Base-by-base conservation (phyloP, 2,888 invertebrate genomes). In the Anodontia alba region DNA sequence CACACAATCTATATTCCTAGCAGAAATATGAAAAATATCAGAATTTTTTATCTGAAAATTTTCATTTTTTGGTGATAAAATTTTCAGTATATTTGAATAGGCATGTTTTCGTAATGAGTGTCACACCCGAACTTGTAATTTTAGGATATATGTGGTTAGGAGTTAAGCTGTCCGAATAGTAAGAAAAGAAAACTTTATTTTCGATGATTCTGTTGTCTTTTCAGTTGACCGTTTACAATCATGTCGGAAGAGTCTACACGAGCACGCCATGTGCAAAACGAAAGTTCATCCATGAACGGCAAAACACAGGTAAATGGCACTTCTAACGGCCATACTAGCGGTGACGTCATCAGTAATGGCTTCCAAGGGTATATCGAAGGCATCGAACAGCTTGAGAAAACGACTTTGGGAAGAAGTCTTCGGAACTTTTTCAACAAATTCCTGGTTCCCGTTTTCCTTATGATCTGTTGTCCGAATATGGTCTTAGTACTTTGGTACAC, bases 401-500 rank as follows among this genome's bases (percentile, higher is more conserved):
- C 86, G 36, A 82, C 82, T 1, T 29, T 81, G 17, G 81, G 84
- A 10, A 81, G 80, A 73, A 75, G 72, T 0, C 62, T 90, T 29
- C 76, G 84, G 46, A 57, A 71, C n/a, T 76, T 90, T 26, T 77
- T 91, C 68, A 83, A 87, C 73, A 87, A 84, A 23, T 89, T 92
- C 0, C 23, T 94, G 8, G 57, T 91, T 1, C 93, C 94, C 0
- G 3, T 92, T 0, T 80, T 89, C 23, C 79, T 94, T 5, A 89
- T 94, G 49, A 29, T 88, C 0, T 77, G 86, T 33, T 89, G 90
- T 1, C 93, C 94, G 17, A 92, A 91, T 73, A 72, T 91, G 1
- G 89, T 89, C n/a, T 89, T 94, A 29, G 31, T 92, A 33, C 84
- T 93, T 17, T 91, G 92, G 89, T 92, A 92, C 83, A 88, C 90